Evolutionary conservation across 2,113 vertebrate genomes (phyloP), one percentile per base, ranked within the genome.

Genomic region (Asarcornis scutulata): DNA sequence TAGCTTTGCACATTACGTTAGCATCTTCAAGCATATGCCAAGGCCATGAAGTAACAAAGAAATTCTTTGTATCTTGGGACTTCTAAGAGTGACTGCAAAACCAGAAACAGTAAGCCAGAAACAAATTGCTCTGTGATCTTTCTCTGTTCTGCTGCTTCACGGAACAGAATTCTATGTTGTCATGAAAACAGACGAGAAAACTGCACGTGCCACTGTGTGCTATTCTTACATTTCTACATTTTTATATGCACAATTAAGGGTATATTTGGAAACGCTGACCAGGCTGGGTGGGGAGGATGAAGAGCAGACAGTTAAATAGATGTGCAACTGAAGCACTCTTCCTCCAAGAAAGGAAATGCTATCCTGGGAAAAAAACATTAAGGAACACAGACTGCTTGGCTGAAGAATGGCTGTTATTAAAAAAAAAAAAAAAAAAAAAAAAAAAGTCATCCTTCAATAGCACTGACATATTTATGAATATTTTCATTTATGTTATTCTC

Each of bases 341-440:
- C 89, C 83, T 97, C 67, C 67, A 80, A 92, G 63, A 94, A 76
- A 93, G 87, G 89, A 97, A 97, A 94, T 58, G 75, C 68, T 95
- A 31, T 83, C 94, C 86, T 91, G 84, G 80, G 88, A 73, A 91
- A 94, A 56, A 89, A 90, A 34, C n/a, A 79, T 36, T 36, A 36
- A 36, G 36, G 36, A 36, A 36, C 36, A 36, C 36, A 36, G 36
- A 36, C 36, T 36, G 36, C 36, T 36, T 36, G 36, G 36, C 36
- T 36, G 36, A 36, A 95, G 55, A 77, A 20, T 80, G 83, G 42
- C 48, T 88, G 32, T 83, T 80, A 87, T 53, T 91, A 31, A 7
- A 78, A 73, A 68, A 64, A 76, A 81, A 72, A 72, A 31, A 7
- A 78, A 73, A 68, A 64, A 76, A 81, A 72, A 72, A 72, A 29